Conservation (phyloP, 2,888 invertebrate genomes). For the Platypus cylindrus region DNA sequence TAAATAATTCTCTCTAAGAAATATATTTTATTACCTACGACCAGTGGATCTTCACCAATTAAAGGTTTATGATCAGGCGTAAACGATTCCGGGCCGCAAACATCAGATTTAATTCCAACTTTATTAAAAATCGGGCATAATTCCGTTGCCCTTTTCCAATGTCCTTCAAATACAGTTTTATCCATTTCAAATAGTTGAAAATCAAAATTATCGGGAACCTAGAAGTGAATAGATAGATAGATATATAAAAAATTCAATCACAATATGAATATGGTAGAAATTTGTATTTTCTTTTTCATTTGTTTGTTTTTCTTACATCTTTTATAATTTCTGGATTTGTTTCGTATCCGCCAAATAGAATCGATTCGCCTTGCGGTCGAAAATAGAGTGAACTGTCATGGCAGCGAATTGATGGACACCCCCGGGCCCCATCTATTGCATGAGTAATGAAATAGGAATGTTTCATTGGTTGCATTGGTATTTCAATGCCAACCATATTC, state of each 20-base stretch:
- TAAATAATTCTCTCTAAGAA: too few species aligned
- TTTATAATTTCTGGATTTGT: conserved; percentile 69
- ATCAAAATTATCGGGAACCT: conserved; percentile 63
- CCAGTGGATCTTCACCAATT: conserved; percentile 62
- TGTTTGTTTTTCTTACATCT: conserved; percentile 37
- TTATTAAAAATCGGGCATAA: conserved; percentile 62
- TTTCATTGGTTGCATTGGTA: conserved; percentile 74
- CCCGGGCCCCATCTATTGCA: conserved; percentile 57
- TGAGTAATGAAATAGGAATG: conserved; percentile 82
- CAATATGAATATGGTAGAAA: neutral
- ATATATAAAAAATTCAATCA: neutral
- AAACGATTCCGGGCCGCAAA: conserved; percentile 86
- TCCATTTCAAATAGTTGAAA: conserved; percentile 80
- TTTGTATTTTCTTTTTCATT: neutral
- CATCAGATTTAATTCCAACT: conserved; percentile 71
- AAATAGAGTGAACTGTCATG: conserved; percentile 76
- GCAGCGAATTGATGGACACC: conserved; percentile 72
- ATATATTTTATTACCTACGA: conserved; percentile 38
- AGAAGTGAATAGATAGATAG: conserved; percentile 7
- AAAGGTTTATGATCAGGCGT: conserved; percentile 86
- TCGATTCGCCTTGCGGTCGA: conserved; percentile 69
- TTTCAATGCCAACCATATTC: conserved; percentile 49
- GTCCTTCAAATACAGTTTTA: conserved; percentile 70
- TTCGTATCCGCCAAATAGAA: conserved; percentile 82
- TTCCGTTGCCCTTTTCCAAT: conserved; percentile 57